Evolutionary conservation across 1,140 invertebrate species (phyloP).

Genomic region (Drosophila insularis): DNA sequence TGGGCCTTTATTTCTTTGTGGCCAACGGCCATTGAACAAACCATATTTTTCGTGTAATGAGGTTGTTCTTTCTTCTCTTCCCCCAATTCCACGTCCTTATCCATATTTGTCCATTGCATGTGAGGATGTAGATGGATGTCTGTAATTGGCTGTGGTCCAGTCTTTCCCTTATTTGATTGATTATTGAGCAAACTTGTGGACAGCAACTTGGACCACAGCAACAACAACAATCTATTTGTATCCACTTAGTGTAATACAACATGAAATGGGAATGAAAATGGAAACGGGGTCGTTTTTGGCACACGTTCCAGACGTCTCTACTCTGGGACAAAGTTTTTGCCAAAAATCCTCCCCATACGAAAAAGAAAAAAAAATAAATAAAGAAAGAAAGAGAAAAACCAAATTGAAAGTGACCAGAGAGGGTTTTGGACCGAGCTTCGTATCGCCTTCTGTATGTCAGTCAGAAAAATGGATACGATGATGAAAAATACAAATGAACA

Average conservation of each 20-base stretch:
- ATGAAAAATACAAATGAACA: slow-evolving; percentile 79
- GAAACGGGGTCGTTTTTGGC: slow-evolving; percentile 41
- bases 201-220: slow-evolving; percentile 51
- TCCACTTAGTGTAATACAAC: slow-evolving; percentile 77
- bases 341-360: slow-evolving; percentile 25
- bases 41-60: slow-evolving; percentile 61
- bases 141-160: slow-evolving; percentile 57
- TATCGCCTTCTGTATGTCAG: slow-evolving; percentile 32
- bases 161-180: slow-evolving; percentile 68
- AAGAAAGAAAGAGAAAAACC: slow-evolving; percentile 59
- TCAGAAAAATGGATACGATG: slow-evolving; percentile 53
- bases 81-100: not conserved
- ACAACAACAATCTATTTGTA: slow-evolving; percentile 73
- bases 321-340: slow-evolving; percentile 38
- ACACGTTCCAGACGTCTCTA: slow-evolving; percentile 2
- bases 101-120: slow-evolving; percentile 52
- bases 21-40: slow-evolving; percentile 53
- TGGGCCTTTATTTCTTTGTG: slow-evolving; percentile 66
- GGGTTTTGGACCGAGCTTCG: not conserved
- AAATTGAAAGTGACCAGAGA: slow-evolving; percentile 74
- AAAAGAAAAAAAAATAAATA: too few relatives aligned
- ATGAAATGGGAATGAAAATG: slow-evolving; percentile 29
- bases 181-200: slow-evolving; percentile 79
- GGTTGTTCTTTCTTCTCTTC: slow-evolving; percentile 26
- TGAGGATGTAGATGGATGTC: slow-evolving; percentile 46